A percentile compares a stretch with the other conserved stretches of the same genome.
phyloP scores from a whole-genome alignment of 2,113 vertebrate genomes.

The Phaethornis superciliosus region DNA sequence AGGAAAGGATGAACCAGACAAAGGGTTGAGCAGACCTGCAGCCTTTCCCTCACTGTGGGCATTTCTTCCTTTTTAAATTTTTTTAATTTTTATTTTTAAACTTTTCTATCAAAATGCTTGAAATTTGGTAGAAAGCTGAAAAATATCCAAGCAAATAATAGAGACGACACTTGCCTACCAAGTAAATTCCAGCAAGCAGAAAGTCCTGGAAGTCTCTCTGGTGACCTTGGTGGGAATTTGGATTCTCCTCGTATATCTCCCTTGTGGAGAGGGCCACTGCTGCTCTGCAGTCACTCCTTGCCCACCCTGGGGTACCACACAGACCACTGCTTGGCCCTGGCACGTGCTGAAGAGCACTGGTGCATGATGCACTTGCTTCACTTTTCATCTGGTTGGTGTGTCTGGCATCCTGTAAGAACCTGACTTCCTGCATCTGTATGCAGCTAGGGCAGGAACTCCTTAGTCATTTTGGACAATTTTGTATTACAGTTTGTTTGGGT shows the following conservation, averaged over 20 bases:
- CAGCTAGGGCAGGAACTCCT: background rate
- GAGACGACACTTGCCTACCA: background rate
- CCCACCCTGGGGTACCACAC: accelerated
- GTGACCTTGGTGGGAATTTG: background rate
- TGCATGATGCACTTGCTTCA: too few species aligned
- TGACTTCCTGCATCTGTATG: background rate
- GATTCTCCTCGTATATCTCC: accelerated
- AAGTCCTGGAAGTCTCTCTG: background rate
- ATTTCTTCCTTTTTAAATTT: too few species aligned
- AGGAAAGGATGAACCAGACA: accelerated
- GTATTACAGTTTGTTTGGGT: slow-evolving; percentile 34
- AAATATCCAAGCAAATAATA: background rate
- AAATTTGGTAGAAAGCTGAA: background rate
- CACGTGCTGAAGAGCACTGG: accelerated
- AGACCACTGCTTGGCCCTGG: background rate
- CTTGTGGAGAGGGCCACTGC: background rate
- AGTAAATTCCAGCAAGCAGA: background rate
- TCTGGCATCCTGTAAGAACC: background rate
- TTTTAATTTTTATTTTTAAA: too few species aligned
- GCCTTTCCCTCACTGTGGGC: background rate
- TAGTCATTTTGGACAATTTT: slow-evolving; percentile 22
- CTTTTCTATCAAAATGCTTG: background rate
- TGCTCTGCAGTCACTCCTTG: background rate
- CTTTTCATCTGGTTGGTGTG: accelerated
- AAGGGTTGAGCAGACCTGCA: background rate